Evolutionary conservation across 2,113 vertebrate species (phyloP), one percentile per base, ranked within the genome.

Genomic region (Oncorhynchus masou): DNA sequence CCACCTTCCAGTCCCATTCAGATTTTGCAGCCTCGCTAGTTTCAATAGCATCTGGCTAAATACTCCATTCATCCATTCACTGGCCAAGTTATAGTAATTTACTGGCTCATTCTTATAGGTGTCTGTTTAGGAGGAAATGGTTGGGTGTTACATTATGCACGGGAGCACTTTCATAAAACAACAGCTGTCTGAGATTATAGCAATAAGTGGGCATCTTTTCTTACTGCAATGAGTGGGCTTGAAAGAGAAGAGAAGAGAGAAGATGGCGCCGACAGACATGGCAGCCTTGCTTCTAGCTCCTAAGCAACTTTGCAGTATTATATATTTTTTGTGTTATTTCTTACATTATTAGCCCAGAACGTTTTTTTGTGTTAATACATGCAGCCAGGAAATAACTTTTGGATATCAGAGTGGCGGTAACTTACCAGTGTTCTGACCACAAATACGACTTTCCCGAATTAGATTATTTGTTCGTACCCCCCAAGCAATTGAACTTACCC

Each of bases 211-310:
- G 68, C 70, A 24, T 54, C 81, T 54, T 71, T 49, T 51, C 68
- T 64, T 19, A 11, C 45, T 22, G 74, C 73, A 88, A 84, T 71
- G 83, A 89, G 79, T 77, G 29, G 60, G 83, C 31, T 20, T 74
- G 74, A 68, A 34, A 34, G 31, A 34, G 31, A 34, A 34, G 31
- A 34, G 31, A 34, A 34, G 31, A 31, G 31, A 31, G 31, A 31
- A 31, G 31, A 31, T 31, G 31, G 5, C 31, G 31, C 31, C 4
- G 31, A 31, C 4, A 31, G 31, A 31, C 31, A 31, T 31, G 31
- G 31, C 31, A 31, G 31, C 31, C 5, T 4, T 31, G 31, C 31
- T 5, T 31, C 31, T 31, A 31, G 4, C 31, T 31, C 31, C 31
- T 31, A 31, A 31, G 31, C 31, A 5, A 5, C 31, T 5, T 5